Base-by-base conservation (phyloP, 2,113 vertebrate genomes). In the Alethe castanea region DNA sequence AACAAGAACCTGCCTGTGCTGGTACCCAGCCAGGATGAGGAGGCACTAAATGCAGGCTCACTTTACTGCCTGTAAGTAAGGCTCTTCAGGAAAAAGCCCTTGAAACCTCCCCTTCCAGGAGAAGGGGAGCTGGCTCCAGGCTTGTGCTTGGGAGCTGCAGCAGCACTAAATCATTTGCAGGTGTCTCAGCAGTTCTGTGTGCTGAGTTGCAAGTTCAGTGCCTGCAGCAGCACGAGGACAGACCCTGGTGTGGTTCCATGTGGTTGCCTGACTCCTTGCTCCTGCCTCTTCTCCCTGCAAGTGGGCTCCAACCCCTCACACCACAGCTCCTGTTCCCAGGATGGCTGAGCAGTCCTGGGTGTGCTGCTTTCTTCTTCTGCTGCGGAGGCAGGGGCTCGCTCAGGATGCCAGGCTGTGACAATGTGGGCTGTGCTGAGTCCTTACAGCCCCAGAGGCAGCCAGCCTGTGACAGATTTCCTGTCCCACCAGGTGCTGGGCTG, bases 181-280 rank as follows among this genome's bases (percentile, higher is more conserved):
- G 61, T 85, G 85, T 81, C 92, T 92, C 77, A 73, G 91, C 86
- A 91, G 60, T 88, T 81, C 44, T 16, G 52, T 38, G 64, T 86
- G 94, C 88, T 94, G 90, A 77, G 64, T 42, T n/a, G 87, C 0
- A 4, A 64, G 81, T 77, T 61, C 45, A 19, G 42, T 0, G 1
- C 80, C 17, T 6, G 62, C 53, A 67, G 48, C 0, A 0, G 69
- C n/a, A 38, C 19, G 31, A 22, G 35, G 44, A 17, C 0, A 0
- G 53, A 69, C n/a, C 53, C 18, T 1, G 2, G 4, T 9, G 44
- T 35, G 4, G 45, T 26, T 60, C 26, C 2, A 3, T 0, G 0
- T 1, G 6, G 24, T 40, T 72, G 54, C 26, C 35, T 61, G 66
- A 57, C 35, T 64, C 64, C 35, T 0, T 72, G 73, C 17, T 94